A percentile compares a stretch with the other conserved stretches of the same genome.
Conservation (phyloP, 2,113 vertebrate genomes). For the Struthidea cinerea region DNA sequence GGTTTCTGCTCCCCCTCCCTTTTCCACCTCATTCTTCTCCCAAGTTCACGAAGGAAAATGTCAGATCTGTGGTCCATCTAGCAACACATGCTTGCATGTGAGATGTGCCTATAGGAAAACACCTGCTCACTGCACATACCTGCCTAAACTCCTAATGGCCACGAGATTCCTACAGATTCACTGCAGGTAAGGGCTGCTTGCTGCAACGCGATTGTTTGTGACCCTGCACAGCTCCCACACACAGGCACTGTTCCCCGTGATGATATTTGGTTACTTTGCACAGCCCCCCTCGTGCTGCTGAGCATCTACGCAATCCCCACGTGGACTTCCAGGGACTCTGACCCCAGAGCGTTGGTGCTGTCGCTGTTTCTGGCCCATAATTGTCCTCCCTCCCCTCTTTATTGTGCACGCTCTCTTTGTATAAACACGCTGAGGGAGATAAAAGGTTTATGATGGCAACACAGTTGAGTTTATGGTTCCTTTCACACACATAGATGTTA, state of each 20-base stretch:
- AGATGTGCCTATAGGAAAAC: constrained; percentile 63
- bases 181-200: background rate
- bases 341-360: background rate
- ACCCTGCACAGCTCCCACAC: background rate
- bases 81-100: constrained; percentile 52
- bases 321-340: background rate
- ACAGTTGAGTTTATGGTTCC: background rate
- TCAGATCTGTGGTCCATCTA: constrained; percentile 55
- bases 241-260: background rate
- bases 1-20: constrained; percentile 53
- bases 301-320: rapidly evolving
- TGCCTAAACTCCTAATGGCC: background rate
- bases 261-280: background rate
- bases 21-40: constrained; percentile 55
- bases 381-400: background rate
- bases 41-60: constrained; percentile 18
- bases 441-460: background rate
- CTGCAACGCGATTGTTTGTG: background rate
- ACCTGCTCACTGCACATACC: constrained; percentile 58
- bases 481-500: background rate
- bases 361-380: background rate
- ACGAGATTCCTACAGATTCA: background rate
- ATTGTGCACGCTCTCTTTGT: background rate
- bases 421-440: background rate
- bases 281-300: background rate